Evolutionary conservation across 2,888 invertebrate species (phyloP), one percentile per base, ranked within the genome.

Genomic region (Cerastis leucographa): DNA sequence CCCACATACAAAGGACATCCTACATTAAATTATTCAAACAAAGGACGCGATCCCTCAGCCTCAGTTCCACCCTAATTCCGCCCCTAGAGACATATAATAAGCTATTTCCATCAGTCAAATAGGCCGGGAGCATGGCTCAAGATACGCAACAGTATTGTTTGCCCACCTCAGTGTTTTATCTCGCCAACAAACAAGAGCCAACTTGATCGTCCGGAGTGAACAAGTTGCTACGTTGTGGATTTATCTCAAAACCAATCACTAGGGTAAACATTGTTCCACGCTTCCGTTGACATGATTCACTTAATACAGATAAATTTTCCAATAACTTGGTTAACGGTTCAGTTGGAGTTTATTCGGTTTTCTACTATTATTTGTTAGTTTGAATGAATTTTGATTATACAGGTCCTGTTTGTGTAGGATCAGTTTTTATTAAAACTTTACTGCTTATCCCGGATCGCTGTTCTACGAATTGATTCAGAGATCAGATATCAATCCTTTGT

Each of bases 201-300:
- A 91, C 89, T 91, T 89, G 87, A 90, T 90, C 87, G 88, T 84
- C 80, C 74, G 72, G 72, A 85, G 66, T 66, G 85, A 80, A 80
- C 80, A 89, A 87, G 87, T 88, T 89, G 85, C 78, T 83, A 80
- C 85, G 81, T 71, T 87, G 89, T 69, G 82, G 76, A 81, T 88
- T 88, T 91, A 90, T 91, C 92, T 89, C 74, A 83, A 88, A 89
- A 89, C 90, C 92, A 93, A 93, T 94, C 91, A 87, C 86, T 72
- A 66, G 74, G 80, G 88, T 84, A 91, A 93, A 92, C 89, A 91
- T 88, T 91, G 90, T 90, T 89, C 80, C 76, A 85, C 56, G 68
- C 65, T 76, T 80, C 82, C 85, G 87, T 85, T 87, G 89, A 84
- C 87, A 76, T 70, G 69, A 81, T 88, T 87, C 83, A 84, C 81